Evolutionary conservation across 2,797 vertebrate species (phyloP).

Genomic region (Molossus alvarezi): DNA sequence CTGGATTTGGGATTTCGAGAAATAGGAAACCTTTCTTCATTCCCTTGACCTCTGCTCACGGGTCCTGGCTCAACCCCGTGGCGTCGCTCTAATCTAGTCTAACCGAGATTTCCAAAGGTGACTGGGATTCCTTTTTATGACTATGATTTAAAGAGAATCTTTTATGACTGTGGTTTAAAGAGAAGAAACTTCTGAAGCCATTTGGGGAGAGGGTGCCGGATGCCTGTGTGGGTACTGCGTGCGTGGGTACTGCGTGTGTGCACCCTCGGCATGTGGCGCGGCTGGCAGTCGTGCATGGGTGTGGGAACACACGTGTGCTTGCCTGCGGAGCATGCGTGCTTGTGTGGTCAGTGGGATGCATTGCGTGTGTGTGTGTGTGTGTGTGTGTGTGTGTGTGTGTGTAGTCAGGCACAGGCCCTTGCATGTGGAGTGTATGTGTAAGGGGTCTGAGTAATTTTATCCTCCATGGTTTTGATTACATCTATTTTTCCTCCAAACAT

Average conservation of each 20-base stretch:
- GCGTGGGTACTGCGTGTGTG: fast-evolving
- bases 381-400: not conserved
- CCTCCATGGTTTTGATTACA: constrained; percentile 64
- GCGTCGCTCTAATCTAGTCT: not conserved
- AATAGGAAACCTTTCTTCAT: not conserved
- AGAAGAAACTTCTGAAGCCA: not conserved
- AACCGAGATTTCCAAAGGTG: not conserved
- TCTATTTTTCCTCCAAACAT: constrained; percentile 72
- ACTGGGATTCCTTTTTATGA: not conserved
- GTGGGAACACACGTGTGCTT: not conserved
- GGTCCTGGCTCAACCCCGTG: not conserved
- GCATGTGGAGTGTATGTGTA: not conserved
- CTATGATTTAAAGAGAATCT: not conserved
- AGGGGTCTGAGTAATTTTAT: constrained; percentile 56
- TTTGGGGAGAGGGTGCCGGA: not conserved
- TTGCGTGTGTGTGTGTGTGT: not conserved
- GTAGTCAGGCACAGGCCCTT: not conserved
- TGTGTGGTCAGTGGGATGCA: not conserved
- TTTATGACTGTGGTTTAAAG: not conserved
- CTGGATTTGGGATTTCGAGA: not conserved
- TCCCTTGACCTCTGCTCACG: fast-evolving
- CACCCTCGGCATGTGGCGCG: fast-evolving
- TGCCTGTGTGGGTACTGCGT: too few relatives aligned
- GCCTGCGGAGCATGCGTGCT: fast-evolving
- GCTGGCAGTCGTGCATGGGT: not conserved